These are phyloP conservation scores for Pteropus alecto DNA, from an alignment of 2,113 vertebrate genomes.

Conservation along the genomic window DNA sequence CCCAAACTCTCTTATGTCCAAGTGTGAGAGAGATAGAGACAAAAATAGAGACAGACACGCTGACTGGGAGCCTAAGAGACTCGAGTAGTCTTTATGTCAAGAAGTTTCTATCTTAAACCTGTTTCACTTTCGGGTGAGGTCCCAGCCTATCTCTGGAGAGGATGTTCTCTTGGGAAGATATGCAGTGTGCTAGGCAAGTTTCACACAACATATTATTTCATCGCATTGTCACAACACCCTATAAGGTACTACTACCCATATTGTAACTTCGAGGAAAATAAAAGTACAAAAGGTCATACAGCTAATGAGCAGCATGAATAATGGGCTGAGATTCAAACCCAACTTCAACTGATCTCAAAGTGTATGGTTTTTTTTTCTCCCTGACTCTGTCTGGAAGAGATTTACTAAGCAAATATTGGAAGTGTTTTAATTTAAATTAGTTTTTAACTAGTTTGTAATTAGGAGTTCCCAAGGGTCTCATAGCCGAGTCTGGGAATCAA, in stretches of 20 bases:
- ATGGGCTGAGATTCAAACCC: background rate
- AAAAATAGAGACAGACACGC: background rate
- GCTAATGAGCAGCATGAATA: background rate
- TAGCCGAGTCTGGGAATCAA: background rate
- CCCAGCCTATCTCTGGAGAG: background rate
- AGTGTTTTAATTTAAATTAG: slow-evolving; percentile 40
- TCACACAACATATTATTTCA: background rate
- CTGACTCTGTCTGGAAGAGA: background rate
- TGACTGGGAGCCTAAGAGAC: background rate
- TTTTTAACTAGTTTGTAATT: background rate
- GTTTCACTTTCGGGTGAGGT: background rate
- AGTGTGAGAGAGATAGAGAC: background rate
- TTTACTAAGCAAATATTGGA: background rate
- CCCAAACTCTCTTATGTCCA: background rate
- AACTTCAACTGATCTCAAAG: background rate
- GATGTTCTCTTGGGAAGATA: background rate
- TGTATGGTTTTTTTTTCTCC: background rate
- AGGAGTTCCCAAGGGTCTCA: background rate
- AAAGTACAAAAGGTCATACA: background rate
- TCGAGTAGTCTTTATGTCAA: background rate
- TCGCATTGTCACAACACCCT: background rate
- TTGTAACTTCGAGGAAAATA: background rate
- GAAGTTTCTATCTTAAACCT: background rate
- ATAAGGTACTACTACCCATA: background rate
- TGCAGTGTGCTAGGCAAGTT: background rate